Conservation (phyloP, 2,888 invertebrate genomes). For the Scaptomyza caliginosa region DNA sequence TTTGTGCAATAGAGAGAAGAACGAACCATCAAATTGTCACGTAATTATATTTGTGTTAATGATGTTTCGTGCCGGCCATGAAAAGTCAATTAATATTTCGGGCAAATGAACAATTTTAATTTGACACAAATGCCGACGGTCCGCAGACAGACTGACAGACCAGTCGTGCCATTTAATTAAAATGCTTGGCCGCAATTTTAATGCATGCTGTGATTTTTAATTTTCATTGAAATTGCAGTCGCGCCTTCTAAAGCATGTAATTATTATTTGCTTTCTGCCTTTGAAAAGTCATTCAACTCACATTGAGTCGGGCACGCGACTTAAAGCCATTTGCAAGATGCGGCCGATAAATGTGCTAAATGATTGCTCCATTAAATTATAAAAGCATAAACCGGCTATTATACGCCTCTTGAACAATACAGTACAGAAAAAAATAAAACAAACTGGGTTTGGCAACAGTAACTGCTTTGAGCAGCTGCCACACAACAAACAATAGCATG, state of each 20-base stretch:
- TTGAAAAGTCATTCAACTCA: slow-evolving; percentile 40
- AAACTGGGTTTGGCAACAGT: slow-evolving; percentile 32
- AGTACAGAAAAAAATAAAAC: no score
- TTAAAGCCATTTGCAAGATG: slow-evolving; percentile 23
- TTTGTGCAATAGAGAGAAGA: slow-evolving; percentile 46
- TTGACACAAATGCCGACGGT: slow-evolving; percentile 29
- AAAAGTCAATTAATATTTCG: slow-evolving; percentile 77
- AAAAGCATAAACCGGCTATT: slow-evolving; percentile 55
- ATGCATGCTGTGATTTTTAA: slow-evolving; percentile 68
- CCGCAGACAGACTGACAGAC: not conserved
- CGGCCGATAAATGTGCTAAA: slow-evolving; percentile 29
- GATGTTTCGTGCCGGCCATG: slow-evolving; percentile 60
- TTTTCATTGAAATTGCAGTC: slow-evolving; percentile 50
- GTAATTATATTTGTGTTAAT: slow-evolving; percentile 80
- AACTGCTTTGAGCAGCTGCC: slow-evolving; percentile 10
- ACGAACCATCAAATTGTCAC: slow-evolving; percentile 78
- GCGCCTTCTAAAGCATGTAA: not conserved
- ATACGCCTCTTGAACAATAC: slow-evolving; percentile 36
- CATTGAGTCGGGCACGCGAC: slow-evolving; percentile 48
- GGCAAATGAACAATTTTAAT: slow-evolving; percentile 58
- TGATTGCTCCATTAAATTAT: slow-evolving; percentile 53
- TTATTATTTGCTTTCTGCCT: slow-evolving; percentile 1
- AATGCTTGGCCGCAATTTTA: slow-evolving; percentile 50
- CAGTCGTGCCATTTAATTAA: slow-evolving; percentile 58
- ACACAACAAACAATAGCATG: not conserved